Base-by-base conservation (phyloP, 2,113 vertebrate species). In the Sisor rabdophorus region DNA sequence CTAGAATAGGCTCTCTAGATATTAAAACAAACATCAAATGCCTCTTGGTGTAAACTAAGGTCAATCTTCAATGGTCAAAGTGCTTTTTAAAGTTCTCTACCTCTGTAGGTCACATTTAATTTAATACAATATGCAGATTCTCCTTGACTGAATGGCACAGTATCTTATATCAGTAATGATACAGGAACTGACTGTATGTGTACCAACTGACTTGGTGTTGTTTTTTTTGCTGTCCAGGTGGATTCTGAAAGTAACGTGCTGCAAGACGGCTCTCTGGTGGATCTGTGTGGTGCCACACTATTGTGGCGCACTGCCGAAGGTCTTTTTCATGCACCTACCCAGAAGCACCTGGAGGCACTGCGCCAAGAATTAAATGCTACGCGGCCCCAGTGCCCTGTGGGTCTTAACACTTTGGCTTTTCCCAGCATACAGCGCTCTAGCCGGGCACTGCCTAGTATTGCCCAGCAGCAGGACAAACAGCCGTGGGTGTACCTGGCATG, bases 331-430 rank as follows among this genome's bases (percentile, higher is more conserved):
- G 91, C 97, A 0, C 97, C 97, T 0, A 99, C 97, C 0, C 95
- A 98, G 89, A 98, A 98, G 32, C 97, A 99, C 87, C 95, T 99
- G 32, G 97, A 99, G 86, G 97, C 97, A 0, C 91, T 99, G 61
- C 90, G 97, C 19, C 97, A 97, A 91, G 97, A 99, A 89, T 96
- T 99, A 79, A 99, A 99, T 0, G 97, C 97, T 0, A 95, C 94
- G 0, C 84, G 97, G 3, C 97, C 97, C 0, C 97, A 99, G 92
- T 99, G 97, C 56, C 97, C 97, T 0, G 96, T 99, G 11, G 96
- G 97, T 28, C 91, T 99, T 53, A 99, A 98, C 90, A 98, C 97
- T 1, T 82, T 99, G 52, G 97, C 95, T 11, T 98, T 99, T 80
- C 97, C 97, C 89, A 98, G 96, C 91, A 96, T 98, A 91, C 94